A percentile compares a stretch with the other conserved stretches of the same genome.
Evolutionary conservation across 2,113 vertebrate genomes (phyloP).

Genomic region (Chinchilla lanigera): DNA sequence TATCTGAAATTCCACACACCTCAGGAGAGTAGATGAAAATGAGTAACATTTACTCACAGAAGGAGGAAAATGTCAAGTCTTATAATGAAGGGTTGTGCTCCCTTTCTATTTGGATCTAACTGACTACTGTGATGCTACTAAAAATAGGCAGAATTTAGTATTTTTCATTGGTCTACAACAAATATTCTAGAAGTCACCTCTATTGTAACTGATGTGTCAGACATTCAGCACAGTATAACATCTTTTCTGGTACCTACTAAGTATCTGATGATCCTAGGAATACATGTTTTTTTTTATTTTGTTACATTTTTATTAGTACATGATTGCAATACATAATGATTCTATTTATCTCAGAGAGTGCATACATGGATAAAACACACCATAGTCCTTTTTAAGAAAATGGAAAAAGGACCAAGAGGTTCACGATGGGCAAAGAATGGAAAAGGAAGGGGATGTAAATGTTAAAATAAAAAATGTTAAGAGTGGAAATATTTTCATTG

Average conservation of each 20-base stretch:
- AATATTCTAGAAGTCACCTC: not conserved
- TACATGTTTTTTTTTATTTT: not conserved
- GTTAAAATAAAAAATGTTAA: not conserved
- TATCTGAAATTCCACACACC: not conserved
- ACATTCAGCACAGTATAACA: not conserved
- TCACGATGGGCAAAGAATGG: not conserved
- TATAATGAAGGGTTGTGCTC: not conserved
- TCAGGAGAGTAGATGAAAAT: not conserved
- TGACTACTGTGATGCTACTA: not conserved
- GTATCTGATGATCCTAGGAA: not conserved
- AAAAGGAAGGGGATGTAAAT: not conserved
- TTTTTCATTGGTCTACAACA: not conserved
- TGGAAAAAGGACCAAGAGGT: not conserved
- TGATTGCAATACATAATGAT: not conserved
- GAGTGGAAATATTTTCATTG: not conserved
- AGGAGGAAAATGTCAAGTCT: too few species aligned
- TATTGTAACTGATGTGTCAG: not conserved
- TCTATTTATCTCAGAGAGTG: not conserved
- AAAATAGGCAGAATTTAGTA: not conserved
- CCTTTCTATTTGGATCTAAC: not conserved
- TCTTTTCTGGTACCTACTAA: not conserved
- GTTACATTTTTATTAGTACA: not conserved
- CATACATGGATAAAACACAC: not conserved
- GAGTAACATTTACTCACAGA: not conserved
- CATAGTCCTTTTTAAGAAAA: not conserved